Base-by-base conservation (phyloP, 2,888 invertebrate genomes). In the Drosophila heteroneura region DNA sequence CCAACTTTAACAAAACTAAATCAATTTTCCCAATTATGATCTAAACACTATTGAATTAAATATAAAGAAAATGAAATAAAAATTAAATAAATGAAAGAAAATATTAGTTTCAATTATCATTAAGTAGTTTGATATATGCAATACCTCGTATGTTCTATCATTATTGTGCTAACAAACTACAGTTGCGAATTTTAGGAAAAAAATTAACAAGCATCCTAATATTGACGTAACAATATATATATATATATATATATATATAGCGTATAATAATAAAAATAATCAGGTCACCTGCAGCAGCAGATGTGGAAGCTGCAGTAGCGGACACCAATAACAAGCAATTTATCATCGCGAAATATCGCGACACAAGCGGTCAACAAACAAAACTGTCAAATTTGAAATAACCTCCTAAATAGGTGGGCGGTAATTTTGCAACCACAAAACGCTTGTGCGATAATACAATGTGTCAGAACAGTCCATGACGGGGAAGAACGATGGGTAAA, bases 341-440 rank as follows among this genome's bases (percentile, higher is more conserved):
- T 82, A 76, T 84, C 85, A 80, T 49, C 57, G 54, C 44, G 41
- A 65, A 63, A 80, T 70, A 70, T 68, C 39, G 68, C 60, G 70
- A 70, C 76, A 72, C 66, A 76, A 71, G 69, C 80, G 77, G 74
- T 67, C 80, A 69, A 76, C 80, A 89, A 76, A 71, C 76, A 71
- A 73, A 82, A 78, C 66, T 89, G 90, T 81, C 80, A 82, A 71
- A 75, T 57, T 68, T 70, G 64, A 86, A 75, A 64, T 59, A 37
- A 63, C 59, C 30, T 66, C 63, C 58, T 37, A 76, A 72, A 73
- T 63, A 51, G 57, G 67, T 59, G 60, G 66, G 58, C 72, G 75
- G 67, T 84, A 82, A 89, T 86, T 85, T 74, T 75, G 71, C 56
- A 74, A 72, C 73, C 74, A 58, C 74, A 72, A 69, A 81, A 70